phyloP scores from a whole-genome alignment of 2,113 vertebrate genomes.

The Tetrax tetrax region DNA sequence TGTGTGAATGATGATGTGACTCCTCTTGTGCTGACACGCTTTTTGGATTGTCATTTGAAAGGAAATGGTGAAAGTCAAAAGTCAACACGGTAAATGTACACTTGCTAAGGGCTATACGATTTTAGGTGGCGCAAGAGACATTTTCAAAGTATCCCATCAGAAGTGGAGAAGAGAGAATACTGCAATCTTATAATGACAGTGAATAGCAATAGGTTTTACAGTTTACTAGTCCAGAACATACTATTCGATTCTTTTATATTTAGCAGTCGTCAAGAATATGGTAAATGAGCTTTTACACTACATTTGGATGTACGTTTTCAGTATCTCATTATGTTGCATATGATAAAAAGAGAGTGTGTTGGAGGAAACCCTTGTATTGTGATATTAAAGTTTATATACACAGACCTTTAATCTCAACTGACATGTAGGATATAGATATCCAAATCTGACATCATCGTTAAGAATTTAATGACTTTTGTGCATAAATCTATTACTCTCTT shows the following conservation, averaged over 20 bases:
- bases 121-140: not conserved
- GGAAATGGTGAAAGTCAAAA: slow-evolving; percentile 35
- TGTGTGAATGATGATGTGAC: slow-evolving; percentile 55
- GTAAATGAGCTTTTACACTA: not conserved
- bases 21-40: not conserved
- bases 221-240: not conserved
- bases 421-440: not conserved
- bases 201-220: not conserved
- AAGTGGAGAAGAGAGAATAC: not conserved
- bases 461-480: not conserved
- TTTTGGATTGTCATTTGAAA: slow-evolving; percentile 55
- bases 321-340: not conserved
- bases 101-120: not conserved
- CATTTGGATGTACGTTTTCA: not conserved
- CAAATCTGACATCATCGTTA: not conserved
- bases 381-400: not conserved
- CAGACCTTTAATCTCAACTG: not conserved
- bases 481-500: not conserved
- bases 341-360: not conserved
- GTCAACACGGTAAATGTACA: not conserved
- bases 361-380: not conserved
- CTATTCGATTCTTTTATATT: not conserved
- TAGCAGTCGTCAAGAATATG: not conserved
- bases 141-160: not conserved
- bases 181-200: not conserved